Evolutionary conservation across 2,888 invertebrate genomes (phyloP), one percentile per base, ranked within the genome.

Genomic region (Amiota communis): DNA sequence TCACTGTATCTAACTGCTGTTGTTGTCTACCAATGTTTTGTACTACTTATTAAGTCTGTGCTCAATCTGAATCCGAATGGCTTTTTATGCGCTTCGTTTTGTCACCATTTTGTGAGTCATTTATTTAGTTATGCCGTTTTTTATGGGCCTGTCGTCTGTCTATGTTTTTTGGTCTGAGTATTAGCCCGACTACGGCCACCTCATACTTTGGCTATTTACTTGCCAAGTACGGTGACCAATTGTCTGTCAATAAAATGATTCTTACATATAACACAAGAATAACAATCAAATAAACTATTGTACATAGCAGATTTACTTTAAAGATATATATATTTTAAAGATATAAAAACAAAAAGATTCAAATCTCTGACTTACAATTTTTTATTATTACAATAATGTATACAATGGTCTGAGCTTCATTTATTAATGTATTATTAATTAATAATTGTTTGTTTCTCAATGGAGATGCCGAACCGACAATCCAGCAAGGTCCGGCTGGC

Each of bases 41-140:
- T 36, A 36, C 36, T 36, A 36, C 36, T 36, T 36, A 36, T 36
- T 36, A 36, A 36, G 36, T 36, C 8, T 36, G 36, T 36, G 36
- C 36, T 36, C 36, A 36, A 36, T 36, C 36, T 36, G 36, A 36
- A 36, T 36, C 36, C 36, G 36, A 36, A 36, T 36, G 36, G 36
- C 6, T 36, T 36, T 36, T 36, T 36, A 36, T 36, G 36, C 36
- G 36, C 36, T 36, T 36, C 59, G 15, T 59, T 17, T 11, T 59
- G 17, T 59, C 17, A 65, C 65, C 65, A 68, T 53, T n/a, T n/a
- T 15, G 15, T 68, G 67, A 51, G 48, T 70, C 47, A 70, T 70
- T 15, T n/a, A n/a, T n/a, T 36, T 8, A 46, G 9, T 47, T 15
- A 10, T 56, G 20, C 48, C 67, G 20, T 48, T 70, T 51, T 70